Evolutionary conservation across 2,888 invertebrate species (phyloP).

Genomic region (Temnothorax rugatulus): DNA sequence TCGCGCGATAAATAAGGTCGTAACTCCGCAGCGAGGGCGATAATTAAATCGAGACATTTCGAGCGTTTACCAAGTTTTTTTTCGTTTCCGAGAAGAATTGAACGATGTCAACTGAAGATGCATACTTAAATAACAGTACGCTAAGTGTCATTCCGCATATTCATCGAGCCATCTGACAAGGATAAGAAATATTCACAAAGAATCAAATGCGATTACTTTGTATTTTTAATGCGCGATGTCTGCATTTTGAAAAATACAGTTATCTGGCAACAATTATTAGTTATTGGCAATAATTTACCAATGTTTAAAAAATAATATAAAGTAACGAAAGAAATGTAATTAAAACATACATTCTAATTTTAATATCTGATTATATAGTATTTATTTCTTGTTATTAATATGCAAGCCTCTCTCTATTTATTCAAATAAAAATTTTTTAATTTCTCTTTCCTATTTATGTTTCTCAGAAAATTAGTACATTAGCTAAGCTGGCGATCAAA

Average conservation of each 20-base stretch:
- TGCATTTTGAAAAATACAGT: neutral
- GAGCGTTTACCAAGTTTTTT: slow-evolving; percentile 59
- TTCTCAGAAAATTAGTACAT: slow-evolving; percentile 18
- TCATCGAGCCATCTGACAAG: neutral
- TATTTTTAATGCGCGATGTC: neutral
- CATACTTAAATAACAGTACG: slow-evolving; percentile 19
- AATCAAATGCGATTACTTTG: neutral
- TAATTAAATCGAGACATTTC: slow-evolving; percentile 76
- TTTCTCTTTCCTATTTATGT: neutral
- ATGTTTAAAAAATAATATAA: slow-evolving; percentile 9
- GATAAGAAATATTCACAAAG: neutral
- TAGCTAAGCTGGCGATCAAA: slow-evolving; percentile 13
- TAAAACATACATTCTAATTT: neutral
- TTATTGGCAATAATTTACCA: slow-evolving; percentile 2
- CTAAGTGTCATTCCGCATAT: neutral
- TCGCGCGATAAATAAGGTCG: slow-evolving; percentile 77
- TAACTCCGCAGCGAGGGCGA: slow-evolving; percentile 69
- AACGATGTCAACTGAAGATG: slow-evolving; percentile 24
- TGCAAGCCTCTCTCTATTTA: neutral
- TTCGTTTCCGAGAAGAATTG: slow-evolving; percentile 35
- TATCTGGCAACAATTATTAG: neutral
- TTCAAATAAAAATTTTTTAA: neutral
- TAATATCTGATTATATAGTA: neutral
- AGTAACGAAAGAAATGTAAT: neutral
- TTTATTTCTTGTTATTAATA: neutral